Conservation (phyloP, 2,888 invertebrate genomes). For the Chrysolina haemoptera region DNA sequence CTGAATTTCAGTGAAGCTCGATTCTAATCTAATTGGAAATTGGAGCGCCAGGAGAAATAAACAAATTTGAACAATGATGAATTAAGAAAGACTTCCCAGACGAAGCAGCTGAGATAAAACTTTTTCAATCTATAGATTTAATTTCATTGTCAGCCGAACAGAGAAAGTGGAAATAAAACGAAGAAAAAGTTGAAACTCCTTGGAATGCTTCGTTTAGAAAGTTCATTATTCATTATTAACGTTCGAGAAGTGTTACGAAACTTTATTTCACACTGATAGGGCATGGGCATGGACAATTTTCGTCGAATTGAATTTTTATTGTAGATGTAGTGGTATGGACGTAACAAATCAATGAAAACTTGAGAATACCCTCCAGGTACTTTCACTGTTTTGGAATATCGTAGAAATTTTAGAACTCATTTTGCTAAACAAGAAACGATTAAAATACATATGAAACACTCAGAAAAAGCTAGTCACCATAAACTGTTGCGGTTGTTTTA, state of each 20-base stretch:
- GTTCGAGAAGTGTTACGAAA: constrained; percentile 37
- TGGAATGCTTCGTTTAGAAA: constrained; percentile 61
- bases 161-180: constrained; percentile 57
- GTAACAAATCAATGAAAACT: too few relatives aligned
- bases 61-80: constrained; percentile 49
- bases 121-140: constrained; percentile 63
- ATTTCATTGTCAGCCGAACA: constrained; percentile 62
- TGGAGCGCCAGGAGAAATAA: constrained; percentile 43
- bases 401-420: too few relatives aligned
- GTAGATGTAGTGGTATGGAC: background rate
- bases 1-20: constrained; percentile 27
- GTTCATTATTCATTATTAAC: constrained; percentile 58
- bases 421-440: too few relatives aligned
- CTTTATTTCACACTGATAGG: background rate
- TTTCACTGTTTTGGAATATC: too few relatives aligned
- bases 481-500: too few relatives aligned
- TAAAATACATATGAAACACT: too few relatives aligned
- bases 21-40: constrained; percentile 45
- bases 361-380: too few relatives aligned
- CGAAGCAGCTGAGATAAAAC: constrained; percentile 49
- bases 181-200: constrained; percentile 53
- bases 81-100: constrained; percentile 38
- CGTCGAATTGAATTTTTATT: background rate
- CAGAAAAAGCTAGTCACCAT: too few relatives aligned
- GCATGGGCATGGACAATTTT: background rate